These are phyloP conservation scores for Picus viridis DNA, from an alignment of 2,797 vertebrate genomes.

Conservation along the genomic window DNA sequence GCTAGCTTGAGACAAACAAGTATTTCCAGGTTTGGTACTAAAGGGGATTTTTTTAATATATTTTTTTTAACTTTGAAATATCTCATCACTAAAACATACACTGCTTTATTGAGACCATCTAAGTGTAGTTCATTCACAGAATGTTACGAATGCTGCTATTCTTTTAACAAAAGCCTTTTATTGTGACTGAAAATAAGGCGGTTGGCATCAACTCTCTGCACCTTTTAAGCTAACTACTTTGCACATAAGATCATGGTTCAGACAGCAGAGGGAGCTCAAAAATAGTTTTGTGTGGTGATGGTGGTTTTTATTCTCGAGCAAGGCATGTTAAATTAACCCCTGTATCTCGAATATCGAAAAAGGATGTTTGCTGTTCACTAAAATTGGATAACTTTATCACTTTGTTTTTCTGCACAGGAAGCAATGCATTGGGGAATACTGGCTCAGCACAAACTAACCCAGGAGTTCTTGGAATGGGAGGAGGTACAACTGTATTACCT, in stretches of 20 bases:
- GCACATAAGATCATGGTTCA: not conserved
- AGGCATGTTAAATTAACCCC: not conserved
- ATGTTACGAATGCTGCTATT: not conserved
- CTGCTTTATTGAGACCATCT: not conserved
- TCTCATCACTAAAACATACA: not conserved
- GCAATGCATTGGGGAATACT: conserved; percentile 80
- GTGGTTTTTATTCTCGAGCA: not conserved
- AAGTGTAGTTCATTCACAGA: not conserved
- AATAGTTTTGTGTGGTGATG: not conserved
- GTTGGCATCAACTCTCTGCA: not conserved
- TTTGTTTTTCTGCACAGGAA: conserved; percentile 67
- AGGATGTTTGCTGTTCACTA: not conserved
- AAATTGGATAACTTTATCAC: not conserved
- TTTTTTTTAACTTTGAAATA: not conserved
- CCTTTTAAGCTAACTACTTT: not conserved
- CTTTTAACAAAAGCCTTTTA: not conserved
- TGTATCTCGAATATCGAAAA: not conserved
- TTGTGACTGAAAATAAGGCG: not conserved
- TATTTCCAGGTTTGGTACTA: not conserved
- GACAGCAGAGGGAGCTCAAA: conserved; percentile 54
- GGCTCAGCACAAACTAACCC: conserved; percentile 82
- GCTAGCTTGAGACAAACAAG: not conserved
- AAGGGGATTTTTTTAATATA: not conserved
- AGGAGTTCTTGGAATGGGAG: conserved; percentile 83
- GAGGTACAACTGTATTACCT: conserved; percentile 88